These are phyloP conservation scores for Tyrannus savana DNA, from an alignment of 2,113 vertebrate genomes.

Conservation along the genomic window DNA sequence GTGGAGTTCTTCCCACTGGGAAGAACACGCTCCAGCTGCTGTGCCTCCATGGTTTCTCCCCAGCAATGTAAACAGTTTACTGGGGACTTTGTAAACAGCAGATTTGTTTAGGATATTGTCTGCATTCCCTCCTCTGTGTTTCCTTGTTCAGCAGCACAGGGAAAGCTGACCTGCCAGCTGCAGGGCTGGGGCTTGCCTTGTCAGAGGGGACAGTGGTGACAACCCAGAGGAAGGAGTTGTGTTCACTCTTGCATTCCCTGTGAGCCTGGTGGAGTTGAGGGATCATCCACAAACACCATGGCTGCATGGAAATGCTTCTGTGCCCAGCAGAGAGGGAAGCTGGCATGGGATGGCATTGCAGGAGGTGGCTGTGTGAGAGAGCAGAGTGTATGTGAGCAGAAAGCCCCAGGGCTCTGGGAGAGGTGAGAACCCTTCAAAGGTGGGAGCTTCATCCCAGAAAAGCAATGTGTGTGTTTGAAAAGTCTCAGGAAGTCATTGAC, in stretches of 20 bases:
- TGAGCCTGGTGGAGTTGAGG: background rate
- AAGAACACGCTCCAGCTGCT: conserved; percentile 43
- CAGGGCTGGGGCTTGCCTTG: background rate
- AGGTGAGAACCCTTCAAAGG: background rate
- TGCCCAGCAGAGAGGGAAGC: background rate
- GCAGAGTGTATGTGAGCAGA: background rate
- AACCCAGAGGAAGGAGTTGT: background rate
- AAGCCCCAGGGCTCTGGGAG: background rate
- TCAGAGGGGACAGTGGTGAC: background rate
- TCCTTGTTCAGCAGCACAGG: background rate
- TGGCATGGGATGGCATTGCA: background rate
- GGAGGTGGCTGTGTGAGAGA: accelerated
- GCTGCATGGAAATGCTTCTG: background rate
- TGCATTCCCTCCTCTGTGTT: background rate
- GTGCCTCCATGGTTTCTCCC: background rate
- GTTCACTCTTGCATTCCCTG: background rate
- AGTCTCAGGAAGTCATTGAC: background rate
- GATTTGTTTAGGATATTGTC: conserved; percentile 52
- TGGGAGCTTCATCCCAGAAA: background rate
- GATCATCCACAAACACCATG: background rate
- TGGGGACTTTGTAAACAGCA: conserved; percentile 44
- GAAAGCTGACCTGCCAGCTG: background rate
- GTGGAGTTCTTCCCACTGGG: background rate
- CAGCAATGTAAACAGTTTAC: conserved; percentile 67
- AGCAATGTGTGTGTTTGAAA: background rate